These are phyloP conservation scores for Dunckerocampus dactyliophorus DNA, from an alignment of 2,113 vertebrate genomes.

Conservation along the genomic window DNA sequence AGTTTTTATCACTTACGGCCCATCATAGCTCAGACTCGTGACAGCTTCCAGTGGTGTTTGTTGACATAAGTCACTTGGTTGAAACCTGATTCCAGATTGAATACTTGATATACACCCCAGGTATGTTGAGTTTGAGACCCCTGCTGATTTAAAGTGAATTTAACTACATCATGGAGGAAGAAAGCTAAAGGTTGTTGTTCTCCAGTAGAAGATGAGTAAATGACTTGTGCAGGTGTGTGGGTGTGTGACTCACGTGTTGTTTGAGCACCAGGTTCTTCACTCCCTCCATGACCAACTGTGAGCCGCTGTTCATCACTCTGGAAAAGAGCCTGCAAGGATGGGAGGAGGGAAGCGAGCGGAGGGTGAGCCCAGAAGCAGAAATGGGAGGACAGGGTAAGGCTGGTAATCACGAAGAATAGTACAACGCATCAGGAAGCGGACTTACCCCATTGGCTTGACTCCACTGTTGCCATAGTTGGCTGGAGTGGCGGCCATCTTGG, in stretches of 20 bases:
- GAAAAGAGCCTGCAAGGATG: conserved; percentile 80
- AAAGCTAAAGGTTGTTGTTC: no score
- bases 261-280: conserved; percentile 98
- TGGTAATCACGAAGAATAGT: conserved; percentile 7
- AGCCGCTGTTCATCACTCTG: conserved; percentile 96
- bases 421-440: background rate
- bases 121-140: no score
- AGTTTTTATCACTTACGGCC: no score
- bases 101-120: no score
- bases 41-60: no score
- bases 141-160: no score
- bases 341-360: background rate
- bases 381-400: conserved; percentile 29
- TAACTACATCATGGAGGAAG: no score
- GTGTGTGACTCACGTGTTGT: conserved; percentile 83
- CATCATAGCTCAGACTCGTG: no score
- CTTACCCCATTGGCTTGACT: conserved; percentile 90
- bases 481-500: conserved; percentile 92
- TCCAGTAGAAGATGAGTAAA: background rate
- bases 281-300: conserved; percentile 98
- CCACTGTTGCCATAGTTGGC: conserved; percentile 86
- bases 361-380: background rate
- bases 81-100: no score
- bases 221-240: background rate
- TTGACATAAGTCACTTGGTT: no score